Conservation (phyloP, 2,113 vertebrate genomes). For the Rhipidura dahli region DNA sequence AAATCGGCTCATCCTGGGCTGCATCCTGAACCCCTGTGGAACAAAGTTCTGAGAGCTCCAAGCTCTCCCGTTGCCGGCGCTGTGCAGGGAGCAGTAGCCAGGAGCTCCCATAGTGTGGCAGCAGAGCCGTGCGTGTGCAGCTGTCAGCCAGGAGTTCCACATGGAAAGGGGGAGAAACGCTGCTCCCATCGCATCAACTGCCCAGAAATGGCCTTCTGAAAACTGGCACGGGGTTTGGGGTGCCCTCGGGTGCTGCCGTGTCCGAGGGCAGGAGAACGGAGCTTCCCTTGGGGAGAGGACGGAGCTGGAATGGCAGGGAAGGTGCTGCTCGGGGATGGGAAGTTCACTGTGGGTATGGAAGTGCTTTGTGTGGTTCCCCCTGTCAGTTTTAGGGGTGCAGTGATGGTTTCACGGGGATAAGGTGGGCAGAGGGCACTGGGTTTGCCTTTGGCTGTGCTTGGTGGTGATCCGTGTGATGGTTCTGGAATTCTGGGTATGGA, state of each 20-base stretch:
- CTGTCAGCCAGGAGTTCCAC: neutral
- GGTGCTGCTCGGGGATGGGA: neutral
- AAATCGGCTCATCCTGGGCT: too few species aligned
- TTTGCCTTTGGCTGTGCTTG: neutral
- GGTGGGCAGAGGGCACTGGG: neutral
- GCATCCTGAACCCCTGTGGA: neutral
- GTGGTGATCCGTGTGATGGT: accelerated
- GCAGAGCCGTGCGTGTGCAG: conserved; percentile 55
- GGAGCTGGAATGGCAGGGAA: accelerated
- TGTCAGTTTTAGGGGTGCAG: neutral
- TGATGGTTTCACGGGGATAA: accelerated
- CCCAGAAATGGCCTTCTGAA: neutral
- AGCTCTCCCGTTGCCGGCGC: neutral
- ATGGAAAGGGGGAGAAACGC: neutral
- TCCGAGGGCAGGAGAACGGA: accelerated
- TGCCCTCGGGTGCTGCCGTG: neutral
- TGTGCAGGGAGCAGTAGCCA: conserved; percentile 44
- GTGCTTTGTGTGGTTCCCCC: accelerated
- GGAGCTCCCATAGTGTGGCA: conserved; percentile 74
- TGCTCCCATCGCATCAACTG: neutral
- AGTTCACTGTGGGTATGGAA: accelerated
- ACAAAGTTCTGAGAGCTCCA: neutral
- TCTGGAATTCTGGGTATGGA: neutral
- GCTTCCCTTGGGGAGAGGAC: neutral
- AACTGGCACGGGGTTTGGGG: accelerated